phyloP scores from a whole-genome alignment of 2,797 vertebrate genomes.

The Pipistrellus pipistrellus region DNA sequence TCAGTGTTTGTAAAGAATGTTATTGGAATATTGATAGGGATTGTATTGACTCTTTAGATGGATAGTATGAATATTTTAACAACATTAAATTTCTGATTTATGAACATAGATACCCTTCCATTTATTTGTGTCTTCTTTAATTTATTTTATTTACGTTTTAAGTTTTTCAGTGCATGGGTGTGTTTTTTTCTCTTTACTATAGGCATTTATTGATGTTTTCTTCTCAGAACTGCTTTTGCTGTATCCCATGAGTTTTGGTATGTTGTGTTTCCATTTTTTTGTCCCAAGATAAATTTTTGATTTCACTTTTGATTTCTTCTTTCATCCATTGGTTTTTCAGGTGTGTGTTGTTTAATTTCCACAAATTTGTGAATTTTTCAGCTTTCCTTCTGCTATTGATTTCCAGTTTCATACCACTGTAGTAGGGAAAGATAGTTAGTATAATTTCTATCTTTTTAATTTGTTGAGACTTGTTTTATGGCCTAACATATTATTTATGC shows the following conservation, averaged over 20 bases:
- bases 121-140: constrained; percentile 33
- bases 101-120: background rate
- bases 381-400: background rate
- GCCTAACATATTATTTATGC: background rate
- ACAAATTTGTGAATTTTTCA: background rate
- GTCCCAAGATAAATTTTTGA: background rate
- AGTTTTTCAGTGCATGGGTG: background rate
- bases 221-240: background rate
- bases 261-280: background rate
- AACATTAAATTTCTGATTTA: background rate
- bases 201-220: background rate
- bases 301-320: background rate
- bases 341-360: background rate
- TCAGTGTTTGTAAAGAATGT: background rate
- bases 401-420: background rate
- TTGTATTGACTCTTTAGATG: background rate
- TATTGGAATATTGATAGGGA: background rate
- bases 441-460: background rate
- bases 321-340: background rate
- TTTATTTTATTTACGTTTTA: background rate
- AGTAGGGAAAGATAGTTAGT: background rate
- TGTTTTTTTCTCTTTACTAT: background rate
- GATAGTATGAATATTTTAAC: background rate
- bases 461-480: background rate
- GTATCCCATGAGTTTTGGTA: background rate